Evolutionary conservation across 2,797 vertebrate species (phyloP), one percentile per base, ranked within the genome.

Genomic region (Cynopterus sphinx): DNA sequence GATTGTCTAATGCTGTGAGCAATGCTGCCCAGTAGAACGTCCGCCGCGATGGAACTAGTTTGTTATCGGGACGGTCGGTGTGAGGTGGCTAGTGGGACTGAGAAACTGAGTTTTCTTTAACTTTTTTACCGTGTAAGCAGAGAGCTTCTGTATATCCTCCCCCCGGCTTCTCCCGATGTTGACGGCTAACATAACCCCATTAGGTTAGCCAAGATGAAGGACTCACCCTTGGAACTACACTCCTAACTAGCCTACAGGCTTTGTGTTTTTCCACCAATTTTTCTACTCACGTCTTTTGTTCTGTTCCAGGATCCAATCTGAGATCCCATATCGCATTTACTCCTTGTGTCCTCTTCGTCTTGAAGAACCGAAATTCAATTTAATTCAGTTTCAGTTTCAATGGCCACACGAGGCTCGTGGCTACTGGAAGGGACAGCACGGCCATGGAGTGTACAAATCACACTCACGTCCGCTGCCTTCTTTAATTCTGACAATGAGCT

Each of bases 391-490:
- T 73, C 19, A 43, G 41, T 59, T 74, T 84, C 9, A 75, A 28
- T 5, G 22, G 77, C 24, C 61, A 19, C 28, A 9, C 0, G 57
- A 28, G 57, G 22, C 28, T 5, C 53, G 36, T 8, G 59, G 12
- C 57, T 70, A 6, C 73, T n/a, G 22, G 31, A 55, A n/a, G 5
- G 55, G 43, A 46, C 28, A 33, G 6, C 2, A 2, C 3, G 26
- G 26, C 71, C 9, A 3, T 1, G 4, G 17, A 26, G 5, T 3
- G 3, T 22, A 51, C 24, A 46, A 28, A 65, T n/a, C 5, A 2
- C 0, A 0, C 24, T 33, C 31, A 10, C 28, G 19, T 53, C 39
- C 9, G 0, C 6, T 21, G 24, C 59, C 28, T 26, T 13, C 55
- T 59, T 90, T 68, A 36, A 36, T 53, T 46, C 87, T 55, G 33